Percentiles rank a stretch among this genome's conserved stretches.
These are phyloP conservation scores for Mesembrinibis cayennensis DNA, from an alignment of 2,113 vertebrate genomes.

Conservation along the genomic window DNA sequence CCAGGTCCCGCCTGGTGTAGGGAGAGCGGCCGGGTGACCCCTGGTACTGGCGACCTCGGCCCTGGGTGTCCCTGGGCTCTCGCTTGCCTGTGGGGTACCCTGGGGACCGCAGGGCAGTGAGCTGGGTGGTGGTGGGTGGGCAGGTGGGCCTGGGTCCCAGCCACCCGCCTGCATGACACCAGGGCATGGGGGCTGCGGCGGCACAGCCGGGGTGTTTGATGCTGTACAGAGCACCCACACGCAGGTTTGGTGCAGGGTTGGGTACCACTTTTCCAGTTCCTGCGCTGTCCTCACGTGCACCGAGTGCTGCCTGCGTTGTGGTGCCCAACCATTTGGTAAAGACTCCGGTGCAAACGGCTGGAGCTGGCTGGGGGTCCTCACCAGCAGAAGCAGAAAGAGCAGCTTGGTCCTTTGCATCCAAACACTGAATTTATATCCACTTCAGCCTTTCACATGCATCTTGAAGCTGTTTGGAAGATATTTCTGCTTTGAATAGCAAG, in stretches of 20 bases:
- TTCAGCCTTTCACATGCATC: background rate
- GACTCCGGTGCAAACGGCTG: fast-evolving
- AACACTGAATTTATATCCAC: background rate
- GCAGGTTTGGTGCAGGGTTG: background rate
- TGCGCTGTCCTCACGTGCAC: fast-evolving
- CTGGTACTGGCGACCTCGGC: background rate
- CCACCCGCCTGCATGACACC: background rate
- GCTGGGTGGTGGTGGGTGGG: fast-evolving
- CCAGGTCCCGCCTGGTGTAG: too few relatives aligned
- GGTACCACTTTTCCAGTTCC: fast-evolving
- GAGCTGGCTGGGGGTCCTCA: background rate
- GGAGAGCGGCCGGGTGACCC: too few relatives aligned
- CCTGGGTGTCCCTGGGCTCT: background rate
- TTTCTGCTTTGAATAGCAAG: background rate
- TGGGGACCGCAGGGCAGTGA: background rate
- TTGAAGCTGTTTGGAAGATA: background rate
- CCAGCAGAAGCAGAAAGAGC: background rate
- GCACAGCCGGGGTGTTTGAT: background rate
- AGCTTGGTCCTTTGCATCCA: background rate
- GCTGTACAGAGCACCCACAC: fast-evolving
- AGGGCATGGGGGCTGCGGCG: fast-evolving
- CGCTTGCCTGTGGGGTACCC: background rate
- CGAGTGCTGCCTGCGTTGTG: fast-evolving
- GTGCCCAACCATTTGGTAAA: fast-evolving
- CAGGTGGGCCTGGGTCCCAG: background rate